Base-by-base conservation (phyloP, 2,888 invertebrate genomes). In the Pseudococcus longispinus region DNA sequence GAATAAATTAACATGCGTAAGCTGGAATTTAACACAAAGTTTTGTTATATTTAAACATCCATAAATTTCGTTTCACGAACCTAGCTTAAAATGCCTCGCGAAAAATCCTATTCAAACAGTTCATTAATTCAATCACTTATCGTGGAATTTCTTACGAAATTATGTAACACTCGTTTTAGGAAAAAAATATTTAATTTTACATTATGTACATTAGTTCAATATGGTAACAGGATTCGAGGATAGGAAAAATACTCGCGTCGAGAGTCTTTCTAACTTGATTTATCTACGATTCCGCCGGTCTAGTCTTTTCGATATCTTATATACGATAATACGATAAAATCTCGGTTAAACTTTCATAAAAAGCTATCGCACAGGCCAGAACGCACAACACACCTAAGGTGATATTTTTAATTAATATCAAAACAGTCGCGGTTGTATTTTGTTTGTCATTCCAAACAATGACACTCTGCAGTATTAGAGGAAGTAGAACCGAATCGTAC, bases 401-500 rank as follows among this genome's bases (percentile, higher is more conserved):
- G 26, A 80, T 42, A 42, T 80, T 80, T 80, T 80, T 80, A 20
- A 42, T 42, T 42, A 80, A 9, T 29, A 80, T 80, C 9, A 80
- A 80, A 80, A 42, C 77, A n/a, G 77, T 8, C 42, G 9, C 8
- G n/a, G 42, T 15, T 20, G 37, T 20, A 37, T n/a, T 42, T 13
- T 15, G 77, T 11, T 3, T 37, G 32, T 80, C 77, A 37, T 80
- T 26, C 86, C 86, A 86, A n/a, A 86, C 51, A n/a, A 86, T n/a
- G 11, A 77, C 77, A 20, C 46, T 46, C 42, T 86, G 51, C 13
- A 86, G 23, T 20, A 86, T 20, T 6, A 80, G n/a, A 20, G 86
- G 86, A 29, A 86, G 77, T 77, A 86, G 8, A 26, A 86, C 42
- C 0, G 80, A 80, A 46, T 86, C 86, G 51, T 51, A 86, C 13